Conservation (phyloP, 2,113 vertebrate species). For the Atherinomorus stipes region DNA sequence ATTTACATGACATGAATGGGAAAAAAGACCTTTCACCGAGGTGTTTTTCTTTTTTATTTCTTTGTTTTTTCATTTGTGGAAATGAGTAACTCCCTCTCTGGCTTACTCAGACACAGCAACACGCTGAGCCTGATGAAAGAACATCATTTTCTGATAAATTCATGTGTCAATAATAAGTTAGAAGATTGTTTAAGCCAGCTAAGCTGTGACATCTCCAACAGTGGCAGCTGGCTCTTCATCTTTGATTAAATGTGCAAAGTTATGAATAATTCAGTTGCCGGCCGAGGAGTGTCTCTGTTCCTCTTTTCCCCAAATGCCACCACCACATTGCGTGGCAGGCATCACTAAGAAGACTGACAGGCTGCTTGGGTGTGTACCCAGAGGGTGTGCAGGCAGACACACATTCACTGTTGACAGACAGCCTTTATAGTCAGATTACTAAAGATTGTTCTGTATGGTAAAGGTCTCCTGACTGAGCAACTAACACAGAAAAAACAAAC, state of each 20-base stretch:
- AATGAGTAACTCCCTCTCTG: not conserved
- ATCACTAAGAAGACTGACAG: conserved; percentile 49
- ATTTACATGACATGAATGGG: conserved; percentile 55
- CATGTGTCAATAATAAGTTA: conserved; percentile 37
- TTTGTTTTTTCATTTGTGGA: not conserved
- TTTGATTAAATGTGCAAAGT: conserved; percentile 66
- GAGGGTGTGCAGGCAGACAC: conserved; percentile 37
- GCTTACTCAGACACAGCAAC: not conserved
- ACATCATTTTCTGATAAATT: conserved; percentile 36
- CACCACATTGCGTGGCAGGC: conserved; percentile 46
- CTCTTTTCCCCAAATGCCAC: conserved; percentile 63
- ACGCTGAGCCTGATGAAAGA: conserved; percentile 14
- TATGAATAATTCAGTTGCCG: conserved; percentile 71
- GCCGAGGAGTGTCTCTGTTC: conserved; percentile 40
- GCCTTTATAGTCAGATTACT: conserved; percentile 65
- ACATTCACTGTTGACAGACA: conserved; percentile 37
- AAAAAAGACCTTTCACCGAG: not conserved
- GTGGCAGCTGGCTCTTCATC: conserved; percentile 53
- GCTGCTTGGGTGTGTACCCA: conserved; percentile 30
- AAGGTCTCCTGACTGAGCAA: conserved; percentile 66
- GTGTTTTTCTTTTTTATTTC: not conserved
- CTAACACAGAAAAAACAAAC: conserved; percentile 19
- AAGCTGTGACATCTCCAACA: conserved; percentile 38
- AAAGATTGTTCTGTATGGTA: conserved; percentile 58
- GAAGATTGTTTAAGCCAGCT: conserved; percentile 44